phyloP scores from a whole-genome alignment of 2,888 invertebrate species.

The Proisotoma minuta region DNA sequence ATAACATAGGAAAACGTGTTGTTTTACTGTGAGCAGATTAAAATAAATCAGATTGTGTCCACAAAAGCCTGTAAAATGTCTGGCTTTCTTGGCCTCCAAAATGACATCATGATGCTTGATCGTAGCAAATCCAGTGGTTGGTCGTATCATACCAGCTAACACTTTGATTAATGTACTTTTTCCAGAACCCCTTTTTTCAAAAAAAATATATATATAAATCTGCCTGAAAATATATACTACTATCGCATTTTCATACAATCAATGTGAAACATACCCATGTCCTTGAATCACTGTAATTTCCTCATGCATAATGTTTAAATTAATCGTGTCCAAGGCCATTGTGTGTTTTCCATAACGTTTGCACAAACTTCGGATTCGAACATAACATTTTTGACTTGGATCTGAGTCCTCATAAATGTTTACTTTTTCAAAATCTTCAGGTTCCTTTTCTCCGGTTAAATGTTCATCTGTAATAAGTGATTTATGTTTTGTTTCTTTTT shows the following conservation, averaged over 20 bases:
- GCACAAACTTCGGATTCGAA: slow-evolving; percentile 29
- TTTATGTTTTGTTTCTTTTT: no score
- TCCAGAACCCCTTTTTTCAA: slow-evolving; percentile 28
- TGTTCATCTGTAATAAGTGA: no score
- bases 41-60: slow-evolving; percentile 36
- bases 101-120: slow-evolving; percentile 32
- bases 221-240: background rate
- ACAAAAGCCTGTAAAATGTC: slow-evolving; percentile 32
- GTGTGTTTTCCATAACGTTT: slow-evolving; percentile 35
- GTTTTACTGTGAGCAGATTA: slow-evolving; percentile 37
- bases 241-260: background rate
- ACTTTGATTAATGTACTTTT: slow-evolving; percentile 36
- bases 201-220: no score
- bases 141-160: slow-evolving; percentile 36
- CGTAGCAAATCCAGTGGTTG: slow-evolving; percentile 31
- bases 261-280: slow-evolving; percentile 13
- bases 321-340: slow-evolving; percentile 35
- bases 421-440: slow-evolving; percentile 32
- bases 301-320: slow-evolving; percentile 32
- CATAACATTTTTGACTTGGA: slow-evolving; percentile 20
- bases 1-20: slow-evolving; percentile 38
- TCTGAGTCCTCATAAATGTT: slow-evolving; percentile 29
- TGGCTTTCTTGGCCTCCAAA: slow-evolving; percentile 17
- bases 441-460: no score
- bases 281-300: slow-evolving; percentile 42